These are phyloP conservation scores for Sphaerodactylus townsendi DNA, from an alignment of 2,113 vertebrate species.

Conservation along the genomic window DNA sequence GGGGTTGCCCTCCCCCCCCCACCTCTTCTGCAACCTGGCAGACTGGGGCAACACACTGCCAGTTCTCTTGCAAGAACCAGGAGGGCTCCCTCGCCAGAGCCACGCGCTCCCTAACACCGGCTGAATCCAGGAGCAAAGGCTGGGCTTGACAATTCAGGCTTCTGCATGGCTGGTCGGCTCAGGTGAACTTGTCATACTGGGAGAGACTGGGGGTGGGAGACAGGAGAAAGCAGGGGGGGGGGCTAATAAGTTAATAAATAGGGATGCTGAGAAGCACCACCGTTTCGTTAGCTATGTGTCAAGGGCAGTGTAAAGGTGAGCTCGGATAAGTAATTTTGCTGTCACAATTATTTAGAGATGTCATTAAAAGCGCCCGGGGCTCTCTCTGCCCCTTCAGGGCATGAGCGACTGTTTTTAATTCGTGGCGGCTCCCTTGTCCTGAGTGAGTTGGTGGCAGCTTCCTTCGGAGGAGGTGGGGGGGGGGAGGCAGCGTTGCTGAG, in stretches of 20 bases:
- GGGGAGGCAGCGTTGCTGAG: neutral
- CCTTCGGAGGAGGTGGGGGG: neutral
- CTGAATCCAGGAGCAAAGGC: neutral
- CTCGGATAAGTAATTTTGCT: conserved; percentile 68
- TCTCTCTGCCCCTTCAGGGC: conserved; percentile 60
- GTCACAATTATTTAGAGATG: conserved; percentile 74
- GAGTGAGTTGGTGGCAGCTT: conserved; percentile 32
- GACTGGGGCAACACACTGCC: neutral
- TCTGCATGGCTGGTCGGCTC: neutral
- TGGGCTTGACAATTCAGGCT: neutral
- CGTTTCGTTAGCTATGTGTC: conserved; percentile 57
- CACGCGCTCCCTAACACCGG: no score
- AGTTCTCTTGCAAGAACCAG: neutral
- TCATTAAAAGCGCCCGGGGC: conserved; percentile 70
- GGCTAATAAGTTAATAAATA: conserved; percentile 40
- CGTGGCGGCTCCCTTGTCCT: conserved; percentile 32
- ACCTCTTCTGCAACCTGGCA: neutral
- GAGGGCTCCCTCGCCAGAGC: neutral
- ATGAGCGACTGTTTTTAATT: conserved; percentile 63
- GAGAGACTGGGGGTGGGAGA: neutral
- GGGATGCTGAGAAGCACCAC: conserved; percentile 6
- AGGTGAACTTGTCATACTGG: neutral
- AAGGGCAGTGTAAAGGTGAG: conserved; percentile 68
- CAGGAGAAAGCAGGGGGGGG: neutral
- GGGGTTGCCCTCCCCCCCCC: neutral